phyloP scores from a whole-genome alignment of 2,797 vertebrate species.

The Pteropus rufus region DNA sequence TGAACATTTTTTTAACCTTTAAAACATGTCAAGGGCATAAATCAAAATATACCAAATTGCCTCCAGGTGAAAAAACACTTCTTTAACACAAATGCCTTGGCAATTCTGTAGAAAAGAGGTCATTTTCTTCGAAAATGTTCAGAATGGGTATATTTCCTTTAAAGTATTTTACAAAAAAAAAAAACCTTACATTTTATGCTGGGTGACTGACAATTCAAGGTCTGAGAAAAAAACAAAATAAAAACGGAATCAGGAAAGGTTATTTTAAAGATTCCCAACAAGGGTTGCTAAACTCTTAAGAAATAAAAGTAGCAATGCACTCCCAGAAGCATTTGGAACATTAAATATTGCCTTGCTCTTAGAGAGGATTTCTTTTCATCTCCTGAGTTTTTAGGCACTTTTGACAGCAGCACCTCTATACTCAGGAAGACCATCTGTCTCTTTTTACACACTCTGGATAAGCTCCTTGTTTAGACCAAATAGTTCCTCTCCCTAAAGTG shows the following conservation, averaged over 20 bases:
- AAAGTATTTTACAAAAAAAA: slow-evolving; percentile 34
- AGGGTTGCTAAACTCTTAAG: slow-evolving; percentile 16
- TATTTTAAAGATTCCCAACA: slow-evolving; percentile 55
- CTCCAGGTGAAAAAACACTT: slow-evolving; percentile 55
- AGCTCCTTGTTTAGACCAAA: not conserved
- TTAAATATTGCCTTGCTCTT: not conserved
- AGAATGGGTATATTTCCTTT: slow-evolving; percentile 51
- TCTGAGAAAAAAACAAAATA: slow-evolving; percentile 55
- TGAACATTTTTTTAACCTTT: slow-evolving; percentile 66
- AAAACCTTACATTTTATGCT: slow-evolving; percentile 31
- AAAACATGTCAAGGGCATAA: slow-evolving; percentile 62
- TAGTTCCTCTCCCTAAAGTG: not conserved
- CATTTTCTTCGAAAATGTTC: slow-evolving; percentile 65
- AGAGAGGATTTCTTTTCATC: not conserved
- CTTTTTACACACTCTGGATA: not conserved
- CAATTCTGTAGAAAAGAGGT: slow-evolving; percentile 57
- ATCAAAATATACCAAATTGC: slow-evolving; percentile 68
- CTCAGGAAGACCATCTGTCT: not conserved
- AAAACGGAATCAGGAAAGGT: slow-evolving; percentile 54
- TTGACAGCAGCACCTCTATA: not conserved
- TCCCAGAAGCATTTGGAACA: not conserved
- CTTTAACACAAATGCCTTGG: slow-evolving; percentile 59
- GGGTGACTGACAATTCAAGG: slow-evolving; percentile 47
- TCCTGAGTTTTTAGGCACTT: not conserved
- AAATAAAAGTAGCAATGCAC: not conserved